A percentile compares a stretch with the other conserved stretches of the same genome.
Evolutionary conservation across 2,888 invertebrate species (phyloP).

Genomic region (Adela reaumurella): DNA sequence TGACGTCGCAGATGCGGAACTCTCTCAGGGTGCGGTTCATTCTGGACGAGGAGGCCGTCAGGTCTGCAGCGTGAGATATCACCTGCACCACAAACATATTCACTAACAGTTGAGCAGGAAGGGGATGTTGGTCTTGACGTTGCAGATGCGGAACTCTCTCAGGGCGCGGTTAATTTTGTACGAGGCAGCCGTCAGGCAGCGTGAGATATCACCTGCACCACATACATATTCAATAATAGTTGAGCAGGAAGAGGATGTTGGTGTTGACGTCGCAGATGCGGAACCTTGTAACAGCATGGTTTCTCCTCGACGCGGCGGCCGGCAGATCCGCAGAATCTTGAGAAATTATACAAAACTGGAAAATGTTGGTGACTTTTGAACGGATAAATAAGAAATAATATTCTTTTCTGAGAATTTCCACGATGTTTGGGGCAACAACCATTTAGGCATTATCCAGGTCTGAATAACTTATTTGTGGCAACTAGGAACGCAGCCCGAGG

Average conservation of each 20-base stretch:
- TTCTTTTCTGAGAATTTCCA: too few relatives aligned
- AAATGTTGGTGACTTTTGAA: too few relatives aligned
- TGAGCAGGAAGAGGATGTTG: conserved; percentile 96
- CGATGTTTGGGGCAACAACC: too few relatives aligned
- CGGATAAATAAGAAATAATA: too few relatives aligned
- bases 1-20: conserved; percentile 97
- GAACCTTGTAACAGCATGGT: conserved; percentile 92
- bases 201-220: conserved; percentile 77
- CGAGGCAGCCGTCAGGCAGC: conserved; percentile 84
- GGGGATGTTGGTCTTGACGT: conserved; percentile 99
- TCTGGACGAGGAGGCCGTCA: conserved; percentile 89
- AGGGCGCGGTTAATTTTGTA: conserved; percentile 96
- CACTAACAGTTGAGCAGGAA: conserved; percentile 96
- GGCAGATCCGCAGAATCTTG: conserved; percentile 85
- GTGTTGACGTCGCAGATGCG: conserved; percentile 98
- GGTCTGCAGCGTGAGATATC: conserved; percentile 87
- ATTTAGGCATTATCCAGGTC: too few relatives aligned
- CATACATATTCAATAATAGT: too few relatives aligned
- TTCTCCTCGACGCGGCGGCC: conserved; percentile 94
- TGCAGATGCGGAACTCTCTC: conserved; percentile 94
- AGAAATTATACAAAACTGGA: neutral
- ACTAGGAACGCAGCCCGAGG: too few relatives aligned
- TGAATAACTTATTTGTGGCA: too few relatives aligned
- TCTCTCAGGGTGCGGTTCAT: conserved; percentile 93
- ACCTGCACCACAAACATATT: too few relatives aligned